Evolutionary conservation across 2,797 vertebrate species (phyloP), one percentile per base, ranked within the genome.

Genomic region (Lepilemur septentrionalis): DNA sequence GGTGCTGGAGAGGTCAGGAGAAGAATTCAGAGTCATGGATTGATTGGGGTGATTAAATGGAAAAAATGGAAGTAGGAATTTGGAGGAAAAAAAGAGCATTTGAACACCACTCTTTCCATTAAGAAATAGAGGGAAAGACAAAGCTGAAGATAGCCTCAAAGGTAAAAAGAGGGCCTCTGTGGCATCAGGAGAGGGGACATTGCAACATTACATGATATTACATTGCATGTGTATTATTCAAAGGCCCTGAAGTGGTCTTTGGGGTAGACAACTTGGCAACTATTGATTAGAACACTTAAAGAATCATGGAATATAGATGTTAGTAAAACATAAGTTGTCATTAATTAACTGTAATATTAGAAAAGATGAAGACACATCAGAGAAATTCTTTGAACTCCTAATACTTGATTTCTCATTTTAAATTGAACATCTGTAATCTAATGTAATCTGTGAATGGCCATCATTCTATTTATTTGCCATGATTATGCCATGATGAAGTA

Each of bases 321-420:
- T 92, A 93, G 88, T 96, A 96, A 97, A 93, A 86, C 35, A 81
- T 52, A 61, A 69, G 38, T 93, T 97, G 95, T 89, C 41, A 28
- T 92, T 87, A 94, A 97, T 94, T 97, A 94, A 87, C 65, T 95
- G 63, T 93, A 72, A 55, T 94, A 41, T 95, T 91, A 82, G 73
- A 92, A 65, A 93, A 69, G 73, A 93, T 80, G 79, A 93, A 93
- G 92, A 72, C 55, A 87, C 32, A 86, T 91, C 72, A 95, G 73
- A 92, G 57, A 94, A 91, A 95, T 93, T 94, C 93, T 76, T 92
- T 14, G 4, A 96, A 91, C 20, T 93, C 35, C 72, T 85, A 41
- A 93, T 87, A 95, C 65, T 95, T 95, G 95, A 95, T 97, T 97
- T 94, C 83, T 96, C 72, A 80, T 94, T 97, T 96, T 92, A 88